phyloP scores from a whole-genome alignment of 37 sponge, comb jelly and placozoan genomes.

The Ephydatia muelleri region DNA sequence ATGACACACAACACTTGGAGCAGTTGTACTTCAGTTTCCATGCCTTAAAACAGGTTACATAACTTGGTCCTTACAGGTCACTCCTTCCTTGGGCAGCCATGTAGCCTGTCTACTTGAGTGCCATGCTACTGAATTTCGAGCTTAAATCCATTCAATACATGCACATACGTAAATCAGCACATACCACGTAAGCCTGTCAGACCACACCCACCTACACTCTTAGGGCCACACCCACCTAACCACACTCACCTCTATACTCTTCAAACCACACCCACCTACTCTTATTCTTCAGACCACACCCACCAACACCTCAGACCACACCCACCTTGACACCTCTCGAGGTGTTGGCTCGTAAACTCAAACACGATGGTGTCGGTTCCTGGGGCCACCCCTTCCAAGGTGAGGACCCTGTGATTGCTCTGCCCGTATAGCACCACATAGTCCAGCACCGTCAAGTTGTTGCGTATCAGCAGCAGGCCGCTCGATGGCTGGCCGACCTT shows the following conservation, averaged over 20 bases:
- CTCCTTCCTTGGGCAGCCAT: too few species aligned
- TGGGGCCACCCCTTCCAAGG: slow-evolving; percentile 45
- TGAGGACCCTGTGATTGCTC: slow-evolving; percentile 41
- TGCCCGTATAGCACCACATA: slow-evolving; percentile 65
- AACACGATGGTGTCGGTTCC: slow-evolving; percentile 43
- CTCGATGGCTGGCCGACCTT: slow-evolving; percentile 7
- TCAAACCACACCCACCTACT: neutral
- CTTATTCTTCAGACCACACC: neutral
- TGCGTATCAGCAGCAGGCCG: slow-evolving; percentile 43
- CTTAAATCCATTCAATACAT: too few species aligned
- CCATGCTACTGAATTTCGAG: too few species aligned
- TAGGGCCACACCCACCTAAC: too few species aligned
- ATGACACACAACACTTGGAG: too few species aligned
- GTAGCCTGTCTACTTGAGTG: too few species aligned
- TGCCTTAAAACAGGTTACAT: too few species aligned
- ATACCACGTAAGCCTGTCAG: too few species aligned
- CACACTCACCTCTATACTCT: neutral
- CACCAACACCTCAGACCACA: neutral
- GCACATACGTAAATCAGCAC: too few species aligned
- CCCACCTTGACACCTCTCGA: slow-evolving; percentile 50
- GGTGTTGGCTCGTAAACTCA: slow-evolving; percentile 31
- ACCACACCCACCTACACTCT: too few species aligned
- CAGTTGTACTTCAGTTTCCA: too few species aligned
- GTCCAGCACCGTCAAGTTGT: slow-evolving; percentile 81
- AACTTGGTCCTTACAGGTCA: too few species aligned